Percentiles rank a stretch among this genome's conserved stretches.
Evolutionary conservation across 2,113 vertebrate species (phyloP).

Genomic region (Hirundichthys speculiger): DNA sequence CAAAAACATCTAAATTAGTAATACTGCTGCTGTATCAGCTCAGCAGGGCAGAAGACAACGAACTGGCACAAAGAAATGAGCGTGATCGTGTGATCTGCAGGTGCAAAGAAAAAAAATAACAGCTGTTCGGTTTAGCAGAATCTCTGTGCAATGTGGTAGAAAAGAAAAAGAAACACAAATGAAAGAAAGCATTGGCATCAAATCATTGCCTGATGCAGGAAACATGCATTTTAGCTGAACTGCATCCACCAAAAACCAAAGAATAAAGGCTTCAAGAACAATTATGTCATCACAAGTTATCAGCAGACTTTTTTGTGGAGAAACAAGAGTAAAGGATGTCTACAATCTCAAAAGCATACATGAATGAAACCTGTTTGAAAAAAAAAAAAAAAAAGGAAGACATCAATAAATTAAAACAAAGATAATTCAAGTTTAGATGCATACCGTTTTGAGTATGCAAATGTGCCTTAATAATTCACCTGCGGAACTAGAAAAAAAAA

Average conservation of each 20-base stretch:
- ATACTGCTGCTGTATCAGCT: conserved; percentile 59
- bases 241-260: conserved; percentile 28
- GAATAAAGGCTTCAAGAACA: conserved; percentile 32
- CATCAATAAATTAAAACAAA: conserved; percentile 19
- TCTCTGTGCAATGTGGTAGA: conserved; percentile 46
- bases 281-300: conserved; percentile 20
- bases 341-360: too few species aligned
- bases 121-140: conserved; percentile 53
- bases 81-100: conserved; percentile 46
- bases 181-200: conserved; percentile 22
- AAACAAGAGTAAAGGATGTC: conserved; percentile 22
- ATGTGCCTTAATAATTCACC: conserved; percentile 50
- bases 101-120: conserved; percentile 47
- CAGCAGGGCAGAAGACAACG: conserved; percentile 35
- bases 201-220: conserved; percentile 32
- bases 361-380: conserved; percentile 15
- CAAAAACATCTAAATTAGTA: conserved; percentile 43
- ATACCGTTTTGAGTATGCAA: conserved; percentile 24
- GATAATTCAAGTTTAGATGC: conserved; percentile 63
- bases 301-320: conserved; percentile 20
- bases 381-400: too few species aligned
- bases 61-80: conserved; percentile 57
- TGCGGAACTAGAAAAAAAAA: background rate
- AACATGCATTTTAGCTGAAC: conserved; percentile 34
- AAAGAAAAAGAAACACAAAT: conserved; percentile 1